These are phyloP conservation scores for Endotricha flammealis DNA, from an alignment of 2,888 invertebrate species.

Conservation along the genomic window DNA sequence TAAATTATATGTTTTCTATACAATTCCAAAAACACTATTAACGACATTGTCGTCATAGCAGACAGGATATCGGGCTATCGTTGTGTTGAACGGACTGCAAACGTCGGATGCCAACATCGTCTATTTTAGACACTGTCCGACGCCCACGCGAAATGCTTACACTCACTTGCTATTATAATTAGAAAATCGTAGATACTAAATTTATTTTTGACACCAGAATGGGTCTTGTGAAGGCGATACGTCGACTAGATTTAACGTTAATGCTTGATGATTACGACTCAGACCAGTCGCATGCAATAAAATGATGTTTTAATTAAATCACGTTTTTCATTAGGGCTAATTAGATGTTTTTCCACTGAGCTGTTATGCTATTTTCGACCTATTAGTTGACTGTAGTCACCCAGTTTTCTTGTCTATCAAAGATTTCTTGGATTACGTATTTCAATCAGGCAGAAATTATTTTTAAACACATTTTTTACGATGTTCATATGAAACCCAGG, in stretches of 20 bases:
- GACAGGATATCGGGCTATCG: constrained; percentile 29
- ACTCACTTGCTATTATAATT: constrained; percentile 73
- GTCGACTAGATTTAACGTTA: constrained; percentile 1
- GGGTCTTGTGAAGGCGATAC: constrained; percentile 24
- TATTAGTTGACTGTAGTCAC: too few species aligned
- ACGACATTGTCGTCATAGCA: constrained; percentile 26
- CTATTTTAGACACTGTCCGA: constrained; percentile 58
- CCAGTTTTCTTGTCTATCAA: too few species aligned
- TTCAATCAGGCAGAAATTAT: too few species aligned
- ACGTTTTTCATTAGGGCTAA: too few species aligned
- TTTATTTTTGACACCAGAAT: constrained; percentile 39
- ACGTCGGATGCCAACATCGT: constrained; percentile 59
- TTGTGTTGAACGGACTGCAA: constrained; percentile 34
- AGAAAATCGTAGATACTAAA: constrained; percentile 61
- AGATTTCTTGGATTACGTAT: too few species aligned
- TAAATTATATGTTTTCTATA: neutral
- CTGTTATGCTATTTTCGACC: too few species aligned
- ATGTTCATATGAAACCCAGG: too few species aligned
- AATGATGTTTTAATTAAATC: neutral
- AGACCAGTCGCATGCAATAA: neutral
- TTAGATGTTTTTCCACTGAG: too few species aligned
- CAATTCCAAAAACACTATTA: neutral
- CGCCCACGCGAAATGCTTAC: constrained; percentile 73
- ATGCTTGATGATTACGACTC: neutral
- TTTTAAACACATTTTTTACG: too few species aligned